Conservation (phyloP, 2,113 vertebrate species). For the Cyrtonyx montezumae region DNA sequence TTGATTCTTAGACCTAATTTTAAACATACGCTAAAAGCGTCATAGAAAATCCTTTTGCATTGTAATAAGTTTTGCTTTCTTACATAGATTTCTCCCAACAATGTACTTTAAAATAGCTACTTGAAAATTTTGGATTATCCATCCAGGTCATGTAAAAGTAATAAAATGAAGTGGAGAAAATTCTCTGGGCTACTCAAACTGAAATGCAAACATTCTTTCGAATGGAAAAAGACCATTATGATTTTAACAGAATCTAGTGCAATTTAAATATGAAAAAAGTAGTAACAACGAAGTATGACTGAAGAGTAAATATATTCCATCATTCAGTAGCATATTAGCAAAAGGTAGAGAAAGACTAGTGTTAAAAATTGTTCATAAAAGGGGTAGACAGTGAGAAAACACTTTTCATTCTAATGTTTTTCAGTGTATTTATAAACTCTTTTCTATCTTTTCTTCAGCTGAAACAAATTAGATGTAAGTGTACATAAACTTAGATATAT, state of each 20-base stretch:
- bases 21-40: neutral
- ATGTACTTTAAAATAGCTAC: neutral
- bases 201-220: neutral
- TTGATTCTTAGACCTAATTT: neutral
- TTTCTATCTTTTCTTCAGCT: neutral
- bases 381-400: neutral
- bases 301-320: neutral
- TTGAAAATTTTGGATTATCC: neutral
- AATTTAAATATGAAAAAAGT: constrained; percentile 15
- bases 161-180: neutral
- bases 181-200: neutral
- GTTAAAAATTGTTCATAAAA: neutral
- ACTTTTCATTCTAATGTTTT: neutral
- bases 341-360: neutral
- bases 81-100: neutral
- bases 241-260: neutral
- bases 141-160: neutral
- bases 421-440: neutral
- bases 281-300: neutral
- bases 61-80: neutral
- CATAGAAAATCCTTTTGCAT: neutral
- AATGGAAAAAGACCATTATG: neutral
- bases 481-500: neutral
- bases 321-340: neutral
- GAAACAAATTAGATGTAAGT: neutral